phyloP scores from a whole-genome alignment of 1,140 invertebrate species.

The Pseudomyrmex concolor region DNA sequence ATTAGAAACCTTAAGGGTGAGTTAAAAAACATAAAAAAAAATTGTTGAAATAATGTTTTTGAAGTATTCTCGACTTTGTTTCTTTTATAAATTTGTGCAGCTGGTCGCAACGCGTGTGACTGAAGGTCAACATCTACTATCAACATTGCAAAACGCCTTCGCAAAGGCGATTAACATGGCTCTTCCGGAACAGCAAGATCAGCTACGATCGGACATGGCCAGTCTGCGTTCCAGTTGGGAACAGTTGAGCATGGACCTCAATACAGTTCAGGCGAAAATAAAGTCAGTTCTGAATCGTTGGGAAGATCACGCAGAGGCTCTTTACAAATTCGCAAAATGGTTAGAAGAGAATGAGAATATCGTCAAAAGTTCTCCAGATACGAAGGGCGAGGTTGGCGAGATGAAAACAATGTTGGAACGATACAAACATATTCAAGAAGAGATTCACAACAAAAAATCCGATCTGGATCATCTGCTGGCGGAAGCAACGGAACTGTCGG shows the following conservation, averaged over 20 bases:
- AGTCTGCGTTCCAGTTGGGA: constrained; percentile 92
- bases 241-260: constrained; percentile 92
- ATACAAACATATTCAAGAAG: constrained; percentile 91
- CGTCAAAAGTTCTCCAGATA: constrained; percentile 88
- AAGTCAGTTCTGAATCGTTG: constrained; percentile 91
- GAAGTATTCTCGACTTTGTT: neutral
- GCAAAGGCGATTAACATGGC: constrained; percentile 93
- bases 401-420: constrained; percentile 96
- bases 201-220: constrained; percentile 90
- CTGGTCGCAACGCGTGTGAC: constrained; percentile 90
- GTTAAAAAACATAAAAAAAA: constrained; percentile 25
- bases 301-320: constrained; percentile 92
- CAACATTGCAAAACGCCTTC: constrained; percentile 92
- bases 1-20: constrained; percentile 90
- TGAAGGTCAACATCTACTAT: constrained; percentile 94
- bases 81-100: constrained; percentile 76
- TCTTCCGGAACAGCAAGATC: constrained; percentile 92
- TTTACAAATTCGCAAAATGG: constrained; percentile 89
- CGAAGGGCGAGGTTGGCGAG: constrained; percentile 93
- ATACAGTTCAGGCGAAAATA: constrained; percentile 90
- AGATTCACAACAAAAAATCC: constrained; percentile 89
- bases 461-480: constrained; percentile 90
- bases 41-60: neutral
- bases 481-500: constrained; percentile 90
- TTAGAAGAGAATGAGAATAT: constrained; percentile 88